Base-by-base conservation (phyloP, 2,888 invertebrate species). In the Phragmatobia fuliginosa region DNA sequence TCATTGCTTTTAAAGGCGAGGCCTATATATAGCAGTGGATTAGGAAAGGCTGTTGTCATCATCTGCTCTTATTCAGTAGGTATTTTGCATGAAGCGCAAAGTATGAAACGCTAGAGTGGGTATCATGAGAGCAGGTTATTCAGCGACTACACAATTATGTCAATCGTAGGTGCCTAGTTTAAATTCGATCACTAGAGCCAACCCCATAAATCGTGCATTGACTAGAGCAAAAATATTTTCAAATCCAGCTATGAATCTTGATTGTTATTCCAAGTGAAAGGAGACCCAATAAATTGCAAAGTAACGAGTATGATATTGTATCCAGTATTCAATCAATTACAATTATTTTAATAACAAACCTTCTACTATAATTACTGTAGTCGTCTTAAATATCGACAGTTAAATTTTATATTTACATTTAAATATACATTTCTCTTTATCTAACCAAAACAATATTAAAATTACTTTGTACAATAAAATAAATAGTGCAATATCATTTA, bases 371-470 rank as follows among this genome's bases (percentile, higher is more conserved):
- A n/a, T n/a, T n/a, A 59, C 25, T 68, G 32, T 32, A 25, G 38
- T 32, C n/a, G 7, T 45, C 28, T 32, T 36, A 49, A 49, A 68
- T 58, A 68, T 68, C 41, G 16, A 67, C 74, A 74, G 56, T n/a
- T n/a, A n/a, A n/a, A n/a, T 62, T 66, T 73, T 71, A 67, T 78
- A 80, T 78, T 83, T 82, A 77, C 76, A 80, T 73, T 72, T 71
- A 78, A 77, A 83, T 81, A 78, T 79, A 82, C 76, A 82, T 75
- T 73, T 79, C 69, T 81, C 70, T 77, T 74, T 76, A 76, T 65
- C 72, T 79, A 81, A 81, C 73, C 72, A 80, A 63, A 56, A 75
- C 72, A 74, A 78, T 32, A 68, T 38, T 72, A 73, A 69, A 69
- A 74, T 67, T 62, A 63, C 68, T 81, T 80, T 81, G 78, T 80